These are phyloP conservation scores for Phasia obesa DNA, from an alignment of 2,888 invertebrate species.

Conservation along the genomic window DNA sequence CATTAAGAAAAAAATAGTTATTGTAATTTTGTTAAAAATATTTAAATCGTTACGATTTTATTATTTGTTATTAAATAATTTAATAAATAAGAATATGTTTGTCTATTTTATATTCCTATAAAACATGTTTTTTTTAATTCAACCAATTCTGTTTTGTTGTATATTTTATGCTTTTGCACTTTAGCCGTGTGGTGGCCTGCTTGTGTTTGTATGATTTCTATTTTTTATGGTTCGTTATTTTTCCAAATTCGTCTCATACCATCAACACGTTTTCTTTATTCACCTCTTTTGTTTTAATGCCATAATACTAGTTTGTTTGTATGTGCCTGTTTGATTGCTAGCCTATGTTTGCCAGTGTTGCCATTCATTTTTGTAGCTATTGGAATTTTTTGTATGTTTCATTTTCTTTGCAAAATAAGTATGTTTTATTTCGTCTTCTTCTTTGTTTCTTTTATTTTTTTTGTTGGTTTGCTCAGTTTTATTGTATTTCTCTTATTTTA, in stretches of 20 bases:
- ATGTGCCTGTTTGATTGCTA: neutral
- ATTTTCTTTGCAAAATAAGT: slow-evolving; percentile 65
- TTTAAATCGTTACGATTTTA: neutral
- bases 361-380: slow-evolving; percentile 33
- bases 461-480: slow-evolving; percentile 26
- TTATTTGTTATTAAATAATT: too few species aligned
- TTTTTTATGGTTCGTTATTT: slow-evolving; percentile 29
- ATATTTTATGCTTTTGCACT: neutral
- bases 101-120: neutral
- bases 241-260: slow-evolving; percentile 67
- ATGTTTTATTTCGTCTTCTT: slow-evolving; percentile 56
- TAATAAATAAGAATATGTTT: too few species aligned
- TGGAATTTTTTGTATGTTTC: slow-evolving; percentile 32
- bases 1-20: slow-evolving; percentile 11
- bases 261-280: slow-evolving; percentile 70
- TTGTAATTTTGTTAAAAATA: neutral
- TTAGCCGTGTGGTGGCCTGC: slow-evolving; percentile 25
- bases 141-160: neutral
- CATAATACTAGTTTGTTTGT: slow-evolving; percentile 36
- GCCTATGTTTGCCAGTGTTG: slow-evolving; percentile 50
- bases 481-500: slow-evolving; percentile 38
- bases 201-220: slow-evolving; percentile 43
- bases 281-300: slow-evolving; percentile 56
- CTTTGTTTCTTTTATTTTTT: slow-evolving; percentile 7
- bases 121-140: slow-evolving; percentile 2